Evolutionary conservation across 2,113 vertebrate genomes (phyloP).

Genomic region (Hypanus sabinus): DNA sequence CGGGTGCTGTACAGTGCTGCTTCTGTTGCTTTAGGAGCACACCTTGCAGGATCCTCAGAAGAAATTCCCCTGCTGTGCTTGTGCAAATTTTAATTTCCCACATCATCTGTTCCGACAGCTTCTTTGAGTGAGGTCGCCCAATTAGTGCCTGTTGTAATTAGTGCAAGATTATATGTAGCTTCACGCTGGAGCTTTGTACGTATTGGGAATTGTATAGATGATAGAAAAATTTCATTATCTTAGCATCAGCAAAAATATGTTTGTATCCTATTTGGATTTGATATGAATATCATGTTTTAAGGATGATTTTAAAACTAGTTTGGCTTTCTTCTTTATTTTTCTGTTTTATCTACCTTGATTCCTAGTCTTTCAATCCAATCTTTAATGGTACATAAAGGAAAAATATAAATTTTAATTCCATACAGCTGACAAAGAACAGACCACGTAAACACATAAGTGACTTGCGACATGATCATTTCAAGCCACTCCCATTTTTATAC

Average conservation of each 20-base stretch:
- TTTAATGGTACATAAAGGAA: background rate
- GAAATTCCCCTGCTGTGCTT: conserved; percentile 14
- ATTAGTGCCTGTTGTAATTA: conserved; percentile 33
- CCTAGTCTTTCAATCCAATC: background rate
- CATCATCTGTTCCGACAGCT: conserved; percentile 32
- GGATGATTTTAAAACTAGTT: background rate
- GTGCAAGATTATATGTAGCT: conserved; percentile 23
- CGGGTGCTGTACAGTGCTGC: background rate
- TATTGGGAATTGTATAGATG: conserved; percentile 3
- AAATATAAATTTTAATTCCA: background rate
- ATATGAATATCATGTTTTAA: background rate
- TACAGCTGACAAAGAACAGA: background rate
- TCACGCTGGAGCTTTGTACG: background rate
- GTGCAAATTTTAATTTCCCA: conserved; percentile 33
- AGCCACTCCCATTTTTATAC: background rate
- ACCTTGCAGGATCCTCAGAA: conserved; percentile 9
- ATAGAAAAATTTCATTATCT: conserved; percentile 18
- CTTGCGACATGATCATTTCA: background rate
- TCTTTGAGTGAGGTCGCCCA: conserved; percentile 18
- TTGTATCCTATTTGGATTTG: conserved; percentile 7
- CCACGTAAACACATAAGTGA: background rate
- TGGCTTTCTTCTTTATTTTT: background rate
- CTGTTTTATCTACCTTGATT: background rate
- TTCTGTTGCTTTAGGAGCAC: background rate
- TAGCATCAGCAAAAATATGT: background rate